Evolutionary conservation across 2,888 invertebrate species (phyloP).

Genomic region (Rhamnusium bicolor): DNA sequence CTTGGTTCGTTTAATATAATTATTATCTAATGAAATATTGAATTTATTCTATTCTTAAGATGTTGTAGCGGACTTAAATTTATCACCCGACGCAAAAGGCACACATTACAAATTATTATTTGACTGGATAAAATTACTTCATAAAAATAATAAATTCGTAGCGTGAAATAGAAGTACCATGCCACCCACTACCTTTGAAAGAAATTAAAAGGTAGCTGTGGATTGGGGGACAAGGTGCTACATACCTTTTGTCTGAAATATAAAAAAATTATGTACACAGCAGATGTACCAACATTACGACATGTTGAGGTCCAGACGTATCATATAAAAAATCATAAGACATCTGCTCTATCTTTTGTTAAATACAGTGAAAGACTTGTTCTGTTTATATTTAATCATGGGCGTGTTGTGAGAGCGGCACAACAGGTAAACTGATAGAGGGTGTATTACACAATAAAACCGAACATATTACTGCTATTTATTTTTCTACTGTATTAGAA

Average conservation of each 20-base stretch:
- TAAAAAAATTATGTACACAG: conserved; percentile 35
- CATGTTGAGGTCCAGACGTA: conserved; percentile 30
- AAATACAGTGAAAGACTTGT: conserved; percentile 20
- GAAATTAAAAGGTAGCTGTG: neutral
- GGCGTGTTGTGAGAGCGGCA: conserved; percentile 9
- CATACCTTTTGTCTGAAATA: conserved; percentile 34
- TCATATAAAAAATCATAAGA: conserved; percentile 43
- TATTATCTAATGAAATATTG: too few species aligned
- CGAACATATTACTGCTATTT: too few species aligned
- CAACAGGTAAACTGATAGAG: conserved; percentile 2
- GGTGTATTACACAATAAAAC: conserved; percentile 5
- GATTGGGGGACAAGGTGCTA: conserved; percentile 39
- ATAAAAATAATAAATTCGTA: too few species aligned
- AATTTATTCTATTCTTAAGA: too few species aligned
- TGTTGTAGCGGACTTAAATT: too few species aligned
- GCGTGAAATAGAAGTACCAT: too few species aligned
- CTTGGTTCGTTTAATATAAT: too few species aligned
- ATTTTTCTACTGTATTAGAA: too few species aligned
- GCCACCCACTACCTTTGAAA: neutral
- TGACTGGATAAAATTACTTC: too few species aligned
- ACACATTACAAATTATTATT: too few species aligned
- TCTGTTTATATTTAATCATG: conserved; percentile 2
- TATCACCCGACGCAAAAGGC: too few species aligned
- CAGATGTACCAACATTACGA: conserved; percentile 44
- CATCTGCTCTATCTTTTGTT: conserved; percentile 51